phyloP scores from a whole-genome alignment of 1,140 invertebrate species.

The Procambarus virginalis region DNA sequence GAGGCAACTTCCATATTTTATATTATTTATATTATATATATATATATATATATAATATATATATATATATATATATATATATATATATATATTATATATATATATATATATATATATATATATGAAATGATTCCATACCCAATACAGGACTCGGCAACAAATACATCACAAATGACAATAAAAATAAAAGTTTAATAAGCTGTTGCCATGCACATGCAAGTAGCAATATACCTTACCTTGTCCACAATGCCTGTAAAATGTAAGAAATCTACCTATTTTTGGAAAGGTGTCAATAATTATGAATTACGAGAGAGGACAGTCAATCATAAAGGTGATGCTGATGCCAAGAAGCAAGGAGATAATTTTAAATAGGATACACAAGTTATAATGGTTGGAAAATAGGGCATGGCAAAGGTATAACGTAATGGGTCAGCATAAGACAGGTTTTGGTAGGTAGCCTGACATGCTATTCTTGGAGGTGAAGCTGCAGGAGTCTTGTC shows the following conservation, averaged over 20 bases:
- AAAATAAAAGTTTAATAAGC: neutral
- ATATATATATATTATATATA: no score
- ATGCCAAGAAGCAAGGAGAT: neutral
- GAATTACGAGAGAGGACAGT: neutral
- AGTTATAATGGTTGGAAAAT: neutral
- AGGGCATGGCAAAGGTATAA: neutral
- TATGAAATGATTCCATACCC: neutral
- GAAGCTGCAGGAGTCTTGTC: neutral
- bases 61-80: no score
- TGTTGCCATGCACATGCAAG: neutral
- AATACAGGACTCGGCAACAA: neutral
- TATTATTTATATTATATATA: no score
- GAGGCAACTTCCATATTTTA: neutral
- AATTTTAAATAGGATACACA: neutral
- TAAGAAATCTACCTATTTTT: neutral
- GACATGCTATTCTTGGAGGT: neutral
- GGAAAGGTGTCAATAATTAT: neutral
- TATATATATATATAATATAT: no score
- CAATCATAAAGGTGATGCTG: neutral
- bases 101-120: neutral
- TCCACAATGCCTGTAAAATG: neutral
- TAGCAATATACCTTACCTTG: constrained; percentile 10
- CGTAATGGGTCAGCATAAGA: neutral
- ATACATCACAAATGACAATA: neutral
- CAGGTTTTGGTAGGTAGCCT: neutral